Percentiles rank a stretch among this genome's conserved stretches.
Evolutionary conservation across 1,140 invertebrate species (phyloP).

Genomic region (Listronotus oregonensis): DNA sequence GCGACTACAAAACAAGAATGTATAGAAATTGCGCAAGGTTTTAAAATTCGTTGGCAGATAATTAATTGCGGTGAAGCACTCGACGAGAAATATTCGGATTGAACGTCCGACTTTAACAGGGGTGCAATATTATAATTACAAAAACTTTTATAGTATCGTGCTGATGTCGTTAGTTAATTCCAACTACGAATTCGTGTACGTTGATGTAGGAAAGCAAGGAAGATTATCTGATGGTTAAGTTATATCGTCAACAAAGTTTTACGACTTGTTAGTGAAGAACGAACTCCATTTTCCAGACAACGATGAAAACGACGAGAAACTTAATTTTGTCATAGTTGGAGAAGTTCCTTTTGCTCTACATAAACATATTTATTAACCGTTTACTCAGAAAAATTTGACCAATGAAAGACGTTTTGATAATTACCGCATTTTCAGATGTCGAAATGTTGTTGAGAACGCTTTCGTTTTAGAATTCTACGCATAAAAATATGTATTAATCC

Average conservation of each 20-base stretch:
- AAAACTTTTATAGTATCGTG: constrained; percentile 22
- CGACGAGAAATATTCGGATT: no score
- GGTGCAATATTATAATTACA: constrained; percentile 14
- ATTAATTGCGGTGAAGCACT: no score
- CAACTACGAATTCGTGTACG: constrained; percentile 23
- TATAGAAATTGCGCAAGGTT: no score
- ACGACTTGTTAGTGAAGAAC: neutral
- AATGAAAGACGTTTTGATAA: no score
- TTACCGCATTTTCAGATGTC: neutral
- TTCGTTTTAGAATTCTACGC: constrained; percentile 22
- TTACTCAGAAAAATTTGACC: constrained; percentile 7
- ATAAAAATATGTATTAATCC: constrained; percentile 10
- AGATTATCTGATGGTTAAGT: constrained; percentile 8
- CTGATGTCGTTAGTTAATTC: constrained; percentile 8
- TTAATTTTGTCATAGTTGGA: constrained; percentile 11
- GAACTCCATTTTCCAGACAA: constrained; percentile 24
- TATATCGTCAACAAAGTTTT: constrained; percentile 4
- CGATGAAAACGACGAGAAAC: neutral
- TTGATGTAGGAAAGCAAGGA: constrained; percentile 17
- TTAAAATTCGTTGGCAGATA: no score
- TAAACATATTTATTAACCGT: constrained; percentile 11
- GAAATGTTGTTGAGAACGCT: constrained; percentile 24
- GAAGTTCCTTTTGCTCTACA: constrained; percentile 22
- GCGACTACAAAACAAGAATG: no score
- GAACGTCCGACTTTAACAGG: neutral